These are phyloP conservation scores for Microctenopoma lineatum DNA, from an alignment of 2,797 vertebrate genomes.

Conservation along the genomic window DNA sequence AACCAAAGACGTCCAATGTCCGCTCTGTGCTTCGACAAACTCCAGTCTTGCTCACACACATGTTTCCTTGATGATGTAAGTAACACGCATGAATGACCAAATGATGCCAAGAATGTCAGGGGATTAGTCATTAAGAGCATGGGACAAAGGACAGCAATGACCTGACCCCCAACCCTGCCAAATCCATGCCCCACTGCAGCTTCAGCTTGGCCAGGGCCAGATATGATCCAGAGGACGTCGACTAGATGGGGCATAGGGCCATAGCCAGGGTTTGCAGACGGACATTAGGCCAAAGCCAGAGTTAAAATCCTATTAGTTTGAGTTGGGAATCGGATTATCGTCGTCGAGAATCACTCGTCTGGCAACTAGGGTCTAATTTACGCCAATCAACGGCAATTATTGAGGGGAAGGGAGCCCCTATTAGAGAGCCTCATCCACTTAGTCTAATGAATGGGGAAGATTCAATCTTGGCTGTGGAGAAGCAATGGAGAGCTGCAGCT, in stretches of 20 bases:
- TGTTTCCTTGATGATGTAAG: constrained; percentile 67
- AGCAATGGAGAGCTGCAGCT: constrained; percentile 83
- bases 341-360: constrained; percentile 91
- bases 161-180: constrained; percentile 37
- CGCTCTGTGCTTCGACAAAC: constrained; percentile 40
- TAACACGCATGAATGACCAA: constrained; percentile 71
- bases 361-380: constrained; percentile 92
- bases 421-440: constrained; percentile 91
- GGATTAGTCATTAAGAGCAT: constrained; percentile 49
- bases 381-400: constrained; percentile 91
- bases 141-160: constrained; percentile 33
- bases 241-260: constrained; percentile 80
- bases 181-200: constrained; percentile 43
- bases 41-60: constrained; percentile 56
- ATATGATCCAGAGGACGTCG: constrained; percentile 82
- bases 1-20: constrained; percentile 40
- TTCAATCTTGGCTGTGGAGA: constrained; percentile 88
- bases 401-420: constrained; percentile 91
- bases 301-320: constrained; percentile 93
- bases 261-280: constrained; percentile 87
- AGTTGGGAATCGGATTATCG: constrained; percentile 89
- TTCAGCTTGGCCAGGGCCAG: constrained; percentile 59
- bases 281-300: constrained; percentile 89
- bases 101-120: constrained; percentile 60
- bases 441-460: constrained; percentile 91